Percentiles rank a stretch among this genome's conserved stretches.
Evolutionary conservation across 1,140 invertebrate genomes (phyloP).

Genomic region (Zaprionus camerounensis): DNA sequence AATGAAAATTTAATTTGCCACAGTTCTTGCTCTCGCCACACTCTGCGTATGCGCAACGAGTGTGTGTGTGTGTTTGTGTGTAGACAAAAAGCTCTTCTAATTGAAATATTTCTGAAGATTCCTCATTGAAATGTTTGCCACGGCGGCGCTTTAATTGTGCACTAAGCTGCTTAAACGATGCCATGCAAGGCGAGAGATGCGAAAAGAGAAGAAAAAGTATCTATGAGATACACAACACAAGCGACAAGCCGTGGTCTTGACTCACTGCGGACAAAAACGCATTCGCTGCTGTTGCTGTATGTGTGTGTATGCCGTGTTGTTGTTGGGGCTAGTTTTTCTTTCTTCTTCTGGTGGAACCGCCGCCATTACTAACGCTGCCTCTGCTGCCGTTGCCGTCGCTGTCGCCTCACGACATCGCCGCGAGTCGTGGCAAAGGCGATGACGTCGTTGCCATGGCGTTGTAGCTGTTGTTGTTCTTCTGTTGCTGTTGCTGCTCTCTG

Average conservation of each 20-base stretch:
- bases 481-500: constrained; percentile 8
- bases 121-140: background rate
- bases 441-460: constrained; percentile 71
- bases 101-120: constrained; percentile 51
- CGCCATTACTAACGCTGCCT: constrained; percentile 12
- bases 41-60: constrained; percentile 49
- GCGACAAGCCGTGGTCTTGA: constrained; percentile 59
- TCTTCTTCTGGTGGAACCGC: background rate
- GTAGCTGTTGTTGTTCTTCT: constrained; percentile 1
- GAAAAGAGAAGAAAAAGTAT: constrained; percentile 41
- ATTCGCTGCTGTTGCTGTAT: constrained; percentile 48
- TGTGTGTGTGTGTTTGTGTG: background rate
- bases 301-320: constrained; percentile 14
- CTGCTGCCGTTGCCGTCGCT: background rate
- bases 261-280: constrained; percentile 48
- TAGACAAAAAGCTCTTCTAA: constrained; percentile 28
- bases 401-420: constrained; percentile 15
- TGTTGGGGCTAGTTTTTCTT: constrained; percentile 26
- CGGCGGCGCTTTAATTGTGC: constrained; percentile 15
- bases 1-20: background rate
- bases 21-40: constrained; percentile 1
- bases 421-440: constrained; percentile 47
- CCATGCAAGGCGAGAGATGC: background rate
- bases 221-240: constrained; percentile 56
- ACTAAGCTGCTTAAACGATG: constrained; percentile 24